Conservation (phyloP, 2,888 invertebrate genomes). For the Cosmia trapezina region DNA sequence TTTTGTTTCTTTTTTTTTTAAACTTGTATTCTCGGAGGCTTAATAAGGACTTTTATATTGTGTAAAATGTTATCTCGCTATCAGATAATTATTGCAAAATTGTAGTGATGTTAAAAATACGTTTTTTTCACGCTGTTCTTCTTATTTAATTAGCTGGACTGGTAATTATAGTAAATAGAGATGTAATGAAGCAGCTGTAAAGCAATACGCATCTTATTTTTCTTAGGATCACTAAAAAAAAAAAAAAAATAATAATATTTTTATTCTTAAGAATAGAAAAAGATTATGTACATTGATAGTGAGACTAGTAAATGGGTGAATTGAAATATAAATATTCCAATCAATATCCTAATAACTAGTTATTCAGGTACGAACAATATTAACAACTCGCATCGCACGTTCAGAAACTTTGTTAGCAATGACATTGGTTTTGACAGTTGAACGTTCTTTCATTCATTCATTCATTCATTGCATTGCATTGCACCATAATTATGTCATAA, state of each 20-base stretch:
- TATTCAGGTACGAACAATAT: background rate
- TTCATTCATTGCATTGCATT: constrained; percentile 1
- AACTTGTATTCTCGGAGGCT: constrained; percentile 33
- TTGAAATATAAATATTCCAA: background rate
- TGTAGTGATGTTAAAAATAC: constrained; percentile 38
- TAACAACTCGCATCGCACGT: background rate
- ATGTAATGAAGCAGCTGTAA: constrained; percentile 33
- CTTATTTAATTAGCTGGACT: constrained; percentile 38
- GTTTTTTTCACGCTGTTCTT: constrained; percentile 19
- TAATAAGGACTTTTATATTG: constrained; percentile 26
- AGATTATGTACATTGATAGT: background rate
- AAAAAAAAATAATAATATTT: background rate
- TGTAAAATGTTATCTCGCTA: constrained; percentile 39
- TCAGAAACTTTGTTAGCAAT: background rate
- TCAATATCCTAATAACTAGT: background rate
- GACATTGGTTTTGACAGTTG: constrained; percentile 6
- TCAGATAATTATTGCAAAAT: constrained; percentile 41
- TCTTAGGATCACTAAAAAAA: background rate
- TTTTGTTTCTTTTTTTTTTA: background rate
- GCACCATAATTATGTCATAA: background rate
- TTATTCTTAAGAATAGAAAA: background rate
- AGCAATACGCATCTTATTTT: background rate
- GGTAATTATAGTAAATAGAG: constrained; percentile 33
- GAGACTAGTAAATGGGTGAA: background rate
- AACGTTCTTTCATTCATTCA: constrained; percentile 1